A percentile compares a stretch with the other conserved stretches of the same genome.
phyloP scores from a whole-genome alignment of 2,888 invertebrate genomes.

The Ceramica pisi region DNA sequence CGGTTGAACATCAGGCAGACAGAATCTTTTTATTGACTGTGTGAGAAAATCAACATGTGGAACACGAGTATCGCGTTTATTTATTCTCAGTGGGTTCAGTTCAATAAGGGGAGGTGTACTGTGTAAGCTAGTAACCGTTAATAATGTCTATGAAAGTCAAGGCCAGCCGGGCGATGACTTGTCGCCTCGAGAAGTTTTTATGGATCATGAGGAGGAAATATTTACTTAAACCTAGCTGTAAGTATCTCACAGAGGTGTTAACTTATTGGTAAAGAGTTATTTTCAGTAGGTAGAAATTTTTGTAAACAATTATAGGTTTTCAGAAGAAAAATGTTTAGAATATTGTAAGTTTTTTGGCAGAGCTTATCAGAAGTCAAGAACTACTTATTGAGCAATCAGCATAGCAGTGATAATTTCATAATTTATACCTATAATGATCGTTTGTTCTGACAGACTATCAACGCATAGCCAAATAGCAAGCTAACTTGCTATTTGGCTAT shows the following conservation, averaged over 20 bases:
- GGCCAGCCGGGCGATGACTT: slow-evolving; percentile 64
- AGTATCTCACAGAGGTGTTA: neutral
- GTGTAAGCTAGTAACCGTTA: slow-evolving; percentile 40
- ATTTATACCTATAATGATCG: too few species aligned
- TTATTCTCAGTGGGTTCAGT: slow-evolving; percentile 40
- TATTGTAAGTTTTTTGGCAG: neutral
- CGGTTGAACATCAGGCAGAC: neutral
- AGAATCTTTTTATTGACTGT: slow-evolving; percentile 11
- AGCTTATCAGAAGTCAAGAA: neutral
- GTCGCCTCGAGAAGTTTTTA: slow-evolving; percentile 24
- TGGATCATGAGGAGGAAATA: slow-evolving; percentile 34
- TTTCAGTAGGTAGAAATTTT: too few species aligned
- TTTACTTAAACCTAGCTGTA: slow-evolving; percentile 23
- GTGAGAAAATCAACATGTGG: slow-evolving; percentile 28
- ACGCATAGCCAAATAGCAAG: too few species aligned
- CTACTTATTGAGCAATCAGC: neutral
- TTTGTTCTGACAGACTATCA: too few species aligned
- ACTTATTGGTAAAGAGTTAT: slow-evolving; percentile 3
- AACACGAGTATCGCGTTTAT: slow-evolving; percentile 38
- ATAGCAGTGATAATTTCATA: neutral
- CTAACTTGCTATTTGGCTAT: too few species aligned
- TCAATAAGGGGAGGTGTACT: slow-evolving; percentile 41
- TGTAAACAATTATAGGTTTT: neutral
- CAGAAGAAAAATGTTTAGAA: neutral
- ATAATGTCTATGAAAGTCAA: slow-evolving; percentile 63